Percentiles rank a stretch among this genome's conserved stretches.
Conservation (phyloP, 2,797 vertebrate species). For the Gymnothorax javanicus region DNA sequence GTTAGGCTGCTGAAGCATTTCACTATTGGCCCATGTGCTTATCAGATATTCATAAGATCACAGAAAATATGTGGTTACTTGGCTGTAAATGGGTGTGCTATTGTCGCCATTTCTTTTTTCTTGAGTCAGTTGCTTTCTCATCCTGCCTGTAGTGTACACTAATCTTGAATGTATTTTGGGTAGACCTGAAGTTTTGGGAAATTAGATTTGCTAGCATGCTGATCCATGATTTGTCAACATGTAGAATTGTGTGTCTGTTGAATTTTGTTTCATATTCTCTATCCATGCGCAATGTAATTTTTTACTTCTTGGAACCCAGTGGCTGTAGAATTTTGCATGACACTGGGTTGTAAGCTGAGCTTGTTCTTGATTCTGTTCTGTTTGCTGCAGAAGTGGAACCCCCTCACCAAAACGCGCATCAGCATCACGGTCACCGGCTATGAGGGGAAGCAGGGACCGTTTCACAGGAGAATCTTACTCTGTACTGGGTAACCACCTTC, state of each 20-base stretch:
- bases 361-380: conserved; percentile 19
- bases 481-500: conserved; percentile 79
- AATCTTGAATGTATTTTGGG: conserved; percentile 6
- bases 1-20: neutral
- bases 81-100: neutral
- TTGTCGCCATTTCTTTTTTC: conserved; percentile 43
- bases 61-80: neutral
- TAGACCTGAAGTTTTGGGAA: neutral
- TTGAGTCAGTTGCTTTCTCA: conserved; percentile 27
- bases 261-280: neutral
- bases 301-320: neutral
- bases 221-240: neutral
- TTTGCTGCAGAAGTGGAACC: conserved; percentile 74
- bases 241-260: neutral
- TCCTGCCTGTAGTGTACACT: conserved; percentile 25
- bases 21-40: neutral
- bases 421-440: conserved; percentile 61
- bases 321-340: neutral
- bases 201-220: neutral
- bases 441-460: conserved; percentile 78
- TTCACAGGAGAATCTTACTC: conserved; percentile 95
- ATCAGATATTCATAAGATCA: conserved; percentile 1
- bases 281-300: neutral
- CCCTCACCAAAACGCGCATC: conserved; percentile 84
- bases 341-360: conserved; percentile 5